phyloP scores from a whole-genome alignment of 2,113 vertebrate species.

The Malaclemys terrapin region DNA sequence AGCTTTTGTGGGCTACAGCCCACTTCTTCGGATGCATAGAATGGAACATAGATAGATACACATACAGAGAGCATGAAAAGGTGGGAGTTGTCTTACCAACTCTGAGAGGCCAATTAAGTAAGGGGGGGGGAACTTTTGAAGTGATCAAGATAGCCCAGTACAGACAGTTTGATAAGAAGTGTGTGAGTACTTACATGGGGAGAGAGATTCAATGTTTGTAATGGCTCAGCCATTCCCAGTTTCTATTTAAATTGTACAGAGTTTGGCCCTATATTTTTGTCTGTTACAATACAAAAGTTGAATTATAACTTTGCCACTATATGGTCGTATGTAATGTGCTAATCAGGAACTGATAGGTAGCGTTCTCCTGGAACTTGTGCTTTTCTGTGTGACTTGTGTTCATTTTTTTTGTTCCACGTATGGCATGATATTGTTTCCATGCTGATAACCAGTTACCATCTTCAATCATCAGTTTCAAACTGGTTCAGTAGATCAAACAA shows the following conservation, averaged over 20 bases:
- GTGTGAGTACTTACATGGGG: too few species aligned
- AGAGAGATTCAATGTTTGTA: too few species aligned
- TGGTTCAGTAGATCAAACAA: neutral
- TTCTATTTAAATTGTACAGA: neutral
- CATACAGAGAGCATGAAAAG: too few species aligned
- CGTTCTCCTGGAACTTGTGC: neutral
- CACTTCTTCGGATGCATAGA: too few species aligned
- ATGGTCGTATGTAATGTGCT: neutral
- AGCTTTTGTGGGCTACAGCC: too few species aligned
- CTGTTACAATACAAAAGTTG: neutral
- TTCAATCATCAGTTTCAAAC: neutral
- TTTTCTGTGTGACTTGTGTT: neutral
- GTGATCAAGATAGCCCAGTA: too few species aligned
- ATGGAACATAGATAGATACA: too few species aligned
- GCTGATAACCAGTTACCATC: accelerated
- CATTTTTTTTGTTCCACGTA: neutral
- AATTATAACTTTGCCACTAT: neutral
- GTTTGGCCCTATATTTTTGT: neutral
- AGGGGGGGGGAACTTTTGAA: too few species aligned
- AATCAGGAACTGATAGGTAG: accelerated
- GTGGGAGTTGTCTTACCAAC: too few species aligned
- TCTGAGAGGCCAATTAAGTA: too few species aligned
- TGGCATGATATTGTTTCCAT: neutral
- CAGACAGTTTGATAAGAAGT: too few species aligned
- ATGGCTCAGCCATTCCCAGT: too few species aligned